phyloP scores from a whole-genome alignment of 1,140 invertebrate species.

The Thalassaphorura encarpata region DNA sequence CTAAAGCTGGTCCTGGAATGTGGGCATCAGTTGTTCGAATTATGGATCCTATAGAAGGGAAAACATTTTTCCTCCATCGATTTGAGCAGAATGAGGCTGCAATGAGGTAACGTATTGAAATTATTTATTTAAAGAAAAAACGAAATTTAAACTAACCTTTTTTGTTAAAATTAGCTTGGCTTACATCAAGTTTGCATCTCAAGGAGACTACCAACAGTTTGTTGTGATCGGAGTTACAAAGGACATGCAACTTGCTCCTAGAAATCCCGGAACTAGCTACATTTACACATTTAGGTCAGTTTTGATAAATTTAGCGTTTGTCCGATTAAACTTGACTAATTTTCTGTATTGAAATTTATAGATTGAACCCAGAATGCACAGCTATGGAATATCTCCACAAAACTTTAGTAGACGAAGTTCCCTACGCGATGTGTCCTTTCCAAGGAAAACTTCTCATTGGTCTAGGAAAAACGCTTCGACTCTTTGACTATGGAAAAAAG shows the following conservation, averaged over 20 bases:
- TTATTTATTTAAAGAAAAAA: too few species aligned
- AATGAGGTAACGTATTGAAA: constrained; percentile 69
- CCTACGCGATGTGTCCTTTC: constrained; percentile 76
- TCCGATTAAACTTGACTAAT: too few species aligned
- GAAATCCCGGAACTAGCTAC: constrained; percentile 64
- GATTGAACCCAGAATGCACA: constrained; percentile 56
- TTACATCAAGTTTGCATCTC: constrained; percentile 58
- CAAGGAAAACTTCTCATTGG: constrained; percentile 86
- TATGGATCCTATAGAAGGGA: constrained; percentile 77
- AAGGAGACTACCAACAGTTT: constrained; percentile 59
- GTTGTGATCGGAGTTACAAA: constrained; percentile 81
- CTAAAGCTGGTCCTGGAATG: constrained; percentile 89
- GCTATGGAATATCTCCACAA: constrained; percentile 84
- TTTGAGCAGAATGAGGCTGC: constrained; percentile 96
- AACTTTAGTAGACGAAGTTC: constrained; percentile 89
- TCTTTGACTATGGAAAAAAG: constrained; percentile 96
- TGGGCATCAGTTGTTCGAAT: constrained; percentile 94
- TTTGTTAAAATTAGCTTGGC: constrained; percentile 47
- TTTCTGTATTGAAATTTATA: too few species aligned
- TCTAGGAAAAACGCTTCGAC: constrained; percentile 77
- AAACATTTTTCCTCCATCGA: constrained; percentile 64
- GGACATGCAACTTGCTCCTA: constrained; percentile 79
- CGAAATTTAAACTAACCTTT: too few species aligned
- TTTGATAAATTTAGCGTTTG: too few species aligned
- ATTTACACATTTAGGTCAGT: constrained; percentile 75